Evolutionary conservation across 1,140 invertebrate species (phyloP), one percentile per base, ranked within the genome.

Genomic region (Cheumatopsyche charites): DNA sequence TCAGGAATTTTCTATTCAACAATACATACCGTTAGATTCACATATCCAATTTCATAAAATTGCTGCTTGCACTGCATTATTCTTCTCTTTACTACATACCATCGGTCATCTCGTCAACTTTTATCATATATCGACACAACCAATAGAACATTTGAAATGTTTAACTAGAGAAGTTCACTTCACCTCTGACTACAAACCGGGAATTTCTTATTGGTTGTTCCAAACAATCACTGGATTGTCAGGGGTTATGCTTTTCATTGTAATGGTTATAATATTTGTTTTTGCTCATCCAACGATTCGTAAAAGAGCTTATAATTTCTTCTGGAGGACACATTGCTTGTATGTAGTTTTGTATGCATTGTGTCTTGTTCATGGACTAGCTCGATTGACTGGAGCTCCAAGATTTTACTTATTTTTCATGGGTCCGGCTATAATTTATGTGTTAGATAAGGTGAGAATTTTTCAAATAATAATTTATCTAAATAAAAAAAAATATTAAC

Each of bases 21-120:
- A 98, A 77, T 99, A 98, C 81, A 97, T 99, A 62, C 98, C 98
- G 0, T 84, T 99, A 15, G 98, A 99, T 80, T 94, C 97, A 0
- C 95, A 98, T 76, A 96, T 99, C 17, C 95, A 97, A 77, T 99
- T 99, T 80, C 98, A 99, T 82, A 99, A 99, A 83, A 96, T 99
- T 52, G 96, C 96, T 0, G 98, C 97, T 0, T 96, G 96, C 78
- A 98, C 97, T 0, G 97, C 96, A 0, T 85, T 98, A 0, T 97
- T 99, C 83, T 99, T 98, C 81, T 94, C 92, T 0, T 82, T 95
- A 9, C 86, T 97, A 0, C 93, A 99, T 78, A 95, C 96, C 0
- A 89, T 97, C 25, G 98, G 98, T 0, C 98, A 99, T 79, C 93
- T 98, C 77, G 94, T 99, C 21, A 99, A 99, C 82, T 99, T 99